Conservation (phyloP, 2,888 invertebrate species). For the Agrypnus murinus region DNA sequence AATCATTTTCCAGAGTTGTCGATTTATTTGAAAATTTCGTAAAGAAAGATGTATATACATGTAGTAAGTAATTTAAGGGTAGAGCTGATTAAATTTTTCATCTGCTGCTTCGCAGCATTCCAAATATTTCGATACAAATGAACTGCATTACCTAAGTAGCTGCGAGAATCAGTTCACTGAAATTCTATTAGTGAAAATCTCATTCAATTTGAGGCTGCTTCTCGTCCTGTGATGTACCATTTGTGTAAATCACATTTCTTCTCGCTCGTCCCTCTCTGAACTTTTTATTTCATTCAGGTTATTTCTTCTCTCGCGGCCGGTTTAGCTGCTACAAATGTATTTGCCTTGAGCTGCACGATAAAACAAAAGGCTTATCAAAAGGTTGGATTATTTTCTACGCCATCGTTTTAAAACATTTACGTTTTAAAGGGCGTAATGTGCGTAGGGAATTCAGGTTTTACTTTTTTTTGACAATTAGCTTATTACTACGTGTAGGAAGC, state of each 20-base stretch:
- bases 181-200: constrained; percentile 58
- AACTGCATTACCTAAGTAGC: constrained; percentile 47
- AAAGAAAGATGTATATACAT: no score
- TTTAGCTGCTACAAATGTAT: constrained; percentile 44
- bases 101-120: constrained; percentile 32
- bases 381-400: constrained; percentile 36
- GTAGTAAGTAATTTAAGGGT: constrained; percentile 37
- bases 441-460: background rate
- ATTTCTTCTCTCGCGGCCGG: constrained; percentile 46
- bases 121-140: constrained; percentile 49
- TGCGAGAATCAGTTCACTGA: constrained; percentile 53
- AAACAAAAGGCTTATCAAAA: constrained; percentile 44
- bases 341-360: constrained; percentile 45
- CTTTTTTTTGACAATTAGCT: constrained; percentile 36
- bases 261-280: constrained; percentile 50
- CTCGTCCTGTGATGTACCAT: constrained; percentile 51
- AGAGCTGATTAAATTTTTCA: constrained; percentile 47
- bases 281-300: constrained; percentile 51
- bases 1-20: background rate
- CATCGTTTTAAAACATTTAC: constrained; percentile 11
- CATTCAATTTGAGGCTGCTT: constrained; percentile 58
- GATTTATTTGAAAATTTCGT: constrained; percentile 1
- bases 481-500: constrained; percentile 26
- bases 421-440: background rate
- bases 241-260: constrained; percentile 57